Base-by-base conservation (phyloP, 2,888 invertebrate species). In the Bugulina stolonifera region DNA sequence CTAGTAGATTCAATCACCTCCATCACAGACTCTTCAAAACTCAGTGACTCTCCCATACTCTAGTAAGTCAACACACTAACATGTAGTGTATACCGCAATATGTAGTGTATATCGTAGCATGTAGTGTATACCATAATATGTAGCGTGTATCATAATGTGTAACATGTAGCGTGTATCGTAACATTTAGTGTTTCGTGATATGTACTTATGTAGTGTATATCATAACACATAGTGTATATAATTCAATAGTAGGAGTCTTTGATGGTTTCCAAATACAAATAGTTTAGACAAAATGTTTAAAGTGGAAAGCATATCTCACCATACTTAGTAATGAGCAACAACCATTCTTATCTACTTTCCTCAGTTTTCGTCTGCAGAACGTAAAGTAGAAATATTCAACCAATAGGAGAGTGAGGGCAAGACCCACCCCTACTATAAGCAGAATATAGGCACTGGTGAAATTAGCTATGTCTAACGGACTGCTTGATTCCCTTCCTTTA, bases 361-460 rank as follows among this genome's bases (percentile, higher is more conserved):
- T 77, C 54, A 82, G 75, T 75, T 77, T 79, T 73, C 78, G 81
- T 71, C 82, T 77, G 35, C 81, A 81, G 73, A 96, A 97, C 81
- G 92, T 91, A 86, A 95, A 97, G 86, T 98, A 99, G 74, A 95
- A 88, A 85, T 96, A 93, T 86, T 99, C 98, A 74, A 95, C 86
- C 69, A 93, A 88, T 74, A 98, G 88, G 72, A 98, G 88, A 34
- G 94, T 85, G 0, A 93, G 91, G 0, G 96, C 94, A 76, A 98
- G 87, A 74, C 95, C 87, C 79, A 98, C 94, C 58, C 98, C 98
- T 73, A 93, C 93, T 89, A 94, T 94, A 72, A 99, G 88, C 75
- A 99, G 89, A 73, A 98, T 88, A 86, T 98, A 99, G 71, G 98
- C 98, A 75, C 94, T 94, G 82, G 97, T 90, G 87, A 99, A 99